Base-by-base conservation (phyloP, 2,888 invertebrate genomes). In the Hypselothyrea guttata region DNA sequence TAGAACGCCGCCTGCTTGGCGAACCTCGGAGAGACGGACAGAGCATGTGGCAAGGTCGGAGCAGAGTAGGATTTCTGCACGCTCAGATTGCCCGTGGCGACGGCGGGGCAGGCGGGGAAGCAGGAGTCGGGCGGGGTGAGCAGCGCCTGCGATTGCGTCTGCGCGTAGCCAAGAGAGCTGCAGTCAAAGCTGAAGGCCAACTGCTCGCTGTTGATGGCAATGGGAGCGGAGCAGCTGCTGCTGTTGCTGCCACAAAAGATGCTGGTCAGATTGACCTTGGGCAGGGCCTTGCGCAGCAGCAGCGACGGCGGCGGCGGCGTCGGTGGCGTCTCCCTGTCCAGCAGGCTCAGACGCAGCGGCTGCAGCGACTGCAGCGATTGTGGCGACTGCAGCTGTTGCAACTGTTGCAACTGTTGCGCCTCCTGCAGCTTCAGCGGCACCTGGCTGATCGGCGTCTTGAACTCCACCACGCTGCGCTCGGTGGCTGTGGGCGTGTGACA, bases 51-150 rank as follows among this genome's bases (percentile, higher is more conserved):
- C 65, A 90, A 60, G 22, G 90, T 88, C 9, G 90, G 90, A 8
- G 90, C 90, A 44, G 90, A 90, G 55, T 87, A 88, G 7, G 90
- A 90, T 64, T 90, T 90, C 67, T 90, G 90, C 12, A 90, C 90
- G 0, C 87, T 74, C 41, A 88, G 79, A 42, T 79, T 86, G 11
- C 35, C 42, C 4, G 44, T 7, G 7, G n/a, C 35, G 2, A 7
- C 8, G 9, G 5, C 15, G 9, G 15, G 3, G 5, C 8, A 7
- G 9, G 7, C 35, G n/a, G n/a, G n/a, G n/a, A n/a, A n/a, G 4
- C 28, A 11, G 1, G 18, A 15, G 1, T 78, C 79, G 3, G 83
- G 63, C 5, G 83, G 72, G n/a, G 75, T 54, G 8, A 75, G 9
- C 49, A 73, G 62, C 18, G 68, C 70, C 16, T 57, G 65, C 46